phyloP scores from a whole-genome alignment of 2,888 invertebrate genomes.

The Nesidiocoris tenuis region DNA sequence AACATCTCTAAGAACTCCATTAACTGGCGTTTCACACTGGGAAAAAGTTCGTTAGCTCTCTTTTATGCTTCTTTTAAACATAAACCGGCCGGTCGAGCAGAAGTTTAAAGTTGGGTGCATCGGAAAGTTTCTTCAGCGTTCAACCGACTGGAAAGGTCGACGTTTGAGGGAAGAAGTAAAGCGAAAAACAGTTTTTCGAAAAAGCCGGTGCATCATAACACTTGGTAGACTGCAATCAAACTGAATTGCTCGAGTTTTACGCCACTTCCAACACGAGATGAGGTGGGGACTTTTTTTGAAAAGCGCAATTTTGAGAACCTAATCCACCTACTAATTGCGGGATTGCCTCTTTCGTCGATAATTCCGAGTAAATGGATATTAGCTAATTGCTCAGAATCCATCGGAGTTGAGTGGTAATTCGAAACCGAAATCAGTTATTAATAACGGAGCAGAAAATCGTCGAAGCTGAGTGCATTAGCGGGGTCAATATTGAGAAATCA shows the following conservation, averaged over 20 bases:
- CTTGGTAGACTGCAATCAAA: neutral
- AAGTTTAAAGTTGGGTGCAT: conserved; percentile 19
- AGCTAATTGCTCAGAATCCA: too few species aligned
- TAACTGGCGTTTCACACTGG: neutral
- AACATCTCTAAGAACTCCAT: too few species aligned
- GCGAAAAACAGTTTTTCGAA: neutral
- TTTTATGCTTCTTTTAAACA: neutral
- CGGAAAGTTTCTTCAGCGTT: conserved; percentile 1
- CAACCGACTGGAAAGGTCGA: neutral
- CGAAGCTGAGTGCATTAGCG: too few species aligned
- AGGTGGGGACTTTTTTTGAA: neutral
- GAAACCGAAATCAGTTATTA: too few species aligned
- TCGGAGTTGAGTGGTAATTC: too few species aligned
- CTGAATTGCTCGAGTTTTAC: neutral
- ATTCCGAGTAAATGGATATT: too few species aligned
- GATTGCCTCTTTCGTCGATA: too few species aligned
- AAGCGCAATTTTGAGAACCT: neutral
- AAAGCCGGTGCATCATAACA: neutral
- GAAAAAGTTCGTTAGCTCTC: neutral
- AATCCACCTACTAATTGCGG: too few species aligned
- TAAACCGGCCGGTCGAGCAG: neutral
- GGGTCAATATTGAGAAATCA: too few species aligned
- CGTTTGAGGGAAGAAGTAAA: neutral
- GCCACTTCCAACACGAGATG: neutral
- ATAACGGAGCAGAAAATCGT: too few species aligned